A percentile compares a stretch with the other conserved stretches of the same genome.
phyloP scores from a whole-genome alignment of 2,797 vertebrate genomes.

The Xiphophorus birchmanni region DNA sequence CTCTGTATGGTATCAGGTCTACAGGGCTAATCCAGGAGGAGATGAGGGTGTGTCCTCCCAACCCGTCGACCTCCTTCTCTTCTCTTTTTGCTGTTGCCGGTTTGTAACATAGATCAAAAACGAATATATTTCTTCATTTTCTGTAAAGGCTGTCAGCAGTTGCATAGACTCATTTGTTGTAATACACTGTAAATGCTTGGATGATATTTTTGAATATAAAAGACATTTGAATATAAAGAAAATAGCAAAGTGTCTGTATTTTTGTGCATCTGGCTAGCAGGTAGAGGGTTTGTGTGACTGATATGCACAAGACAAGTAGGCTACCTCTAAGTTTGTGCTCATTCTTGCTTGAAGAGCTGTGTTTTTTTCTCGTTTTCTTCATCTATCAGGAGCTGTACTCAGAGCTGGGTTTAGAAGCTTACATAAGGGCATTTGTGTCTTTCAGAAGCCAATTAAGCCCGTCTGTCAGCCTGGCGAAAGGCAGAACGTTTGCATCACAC shows the following conservation, averaged over 20 bases:
- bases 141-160: conserved; percentile 82
- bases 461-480: conserved; percentile 41
- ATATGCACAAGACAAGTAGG: conserved; percentile 20
- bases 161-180: conserved; percentile 82
- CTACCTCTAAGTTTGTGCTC: conserved; percentile 19
- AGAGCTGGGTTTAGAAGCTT: conserved; percentile 36
- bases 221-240: conserved; percentile 61
- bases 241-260: conserved; percentile 17
- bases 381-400: conserved; percentile 36
- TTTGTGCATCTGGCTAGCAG: conserved; percentile 10
- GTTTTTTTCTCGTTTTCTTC: conserved; percentile 19
- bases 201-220: conserved; percentile 87
- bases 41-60: conserved; percentile 57
- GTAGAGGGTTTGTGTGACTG: not conserved
- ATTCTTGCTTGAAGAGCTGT: conserved; percentile 42
- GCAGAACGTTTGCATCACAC: conserved; percentile 35
- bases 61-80: conserved; percentile 46
- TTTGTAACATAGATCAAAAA: conserved; percentile 79
- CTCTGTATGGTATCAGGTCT: conserved; percentile 48
- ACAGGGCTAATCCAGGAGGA: conserved; percentile 60
- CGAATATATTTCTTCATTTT: conserved; percentile 84
- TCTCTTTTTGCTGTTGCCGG: conserved; percentile 64
- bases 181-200: conserved; percentile 84
- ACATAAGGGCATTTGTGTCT: conserved; percentile 49
- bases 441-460: conserved; percentile 53